Evolutionary conservation across 2,113 vertebrate genomes (phyloP).

Genomic region (Lampris megalopsis): DNA sequence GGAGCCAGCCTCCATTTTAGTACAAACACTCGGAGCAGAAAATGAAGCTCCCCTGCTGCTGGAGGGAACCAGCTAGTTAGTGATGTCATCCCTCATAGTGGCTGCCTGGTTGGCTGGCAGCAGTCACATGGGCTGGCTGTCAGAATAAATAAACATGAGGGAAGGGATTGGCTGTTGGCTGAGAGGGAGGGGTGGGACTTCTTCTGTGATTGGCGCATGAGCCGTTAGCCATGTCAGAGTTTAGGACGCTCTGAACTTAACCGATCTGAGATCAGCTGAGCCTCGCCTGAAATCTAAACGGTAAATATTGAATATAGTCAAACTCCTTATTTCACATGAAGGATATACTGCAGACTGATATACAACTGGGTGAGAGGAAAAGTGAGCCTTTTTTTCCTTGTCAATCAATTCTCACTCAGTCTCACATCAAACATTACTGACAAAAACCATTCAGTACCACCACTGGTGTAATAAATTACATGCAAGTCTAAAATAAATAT

Average conservation of each 20-base stretch:
- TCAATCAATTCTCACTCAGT: conserved; percentile 2
- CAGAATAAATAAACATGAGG: conserved; percentile 85
- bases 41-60: conserved; percentile 96
- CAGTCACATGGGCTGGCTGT: conserved; percentile 86
- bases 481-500: not conserved
- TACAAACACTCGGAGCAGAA: conserved; percentile 89
- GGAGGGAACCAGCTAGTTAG: conserved; percentile 93
- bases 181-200: conserved; percentile 62
- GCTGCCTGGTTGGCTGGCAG: conserved; percentile 84
- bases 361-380: not conserved
- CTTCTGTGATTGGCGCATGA: conserved; percentile 65
- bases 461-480: not conserved
- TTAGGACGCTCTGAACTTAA: conserved; percentile 30
- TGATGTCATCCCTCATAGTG: conserved; percentile 90
- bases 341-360: not conserved
- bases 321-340: not conserved
- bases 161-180: conserved; percentile 81
- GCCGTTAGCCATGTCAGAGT: conserved; percentile 67
- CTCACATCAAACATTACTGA: not conserved
- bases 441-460: conserved; percentile 14
- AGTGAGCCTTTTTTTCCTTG: not conserved
- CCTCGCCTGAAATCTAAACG: not conserved
- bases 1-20: conserved; percentile 98
- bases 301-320: not conserved
- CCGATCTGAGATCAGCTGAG: conserved; percentile 17